phyloP scores from a whole-genome alignment of 2,888 invertebrate genomes.

The Drosophila demipolita region DNA sequence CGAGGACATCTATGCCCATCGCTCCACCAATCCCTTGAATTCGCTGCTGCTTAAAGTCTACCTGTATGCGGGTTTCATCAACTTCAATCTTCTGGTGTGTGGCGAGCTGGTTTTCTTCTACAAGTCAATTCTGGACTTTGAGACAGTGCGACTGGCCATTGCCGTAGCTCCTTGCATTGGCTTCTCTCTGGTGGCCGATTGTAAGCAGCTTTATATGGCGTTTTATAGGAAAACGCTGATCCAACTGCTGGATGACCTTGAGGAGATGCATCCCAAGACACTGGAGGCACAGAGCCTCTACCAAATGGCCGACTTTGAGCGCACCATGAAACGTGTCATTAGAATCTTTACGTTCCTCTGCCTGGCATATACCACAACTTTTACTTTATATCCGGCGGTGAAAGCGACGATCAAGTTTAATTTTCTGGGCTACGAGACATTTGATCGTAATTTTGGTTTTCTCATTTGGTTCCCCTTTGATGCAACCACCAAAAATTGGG shows the following conservation, averaged over 20 bases:
- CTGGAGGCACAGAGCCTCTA: slow-evolving; percentile 54
- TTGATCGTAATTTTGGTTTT: slow-evolving; percentile 75
- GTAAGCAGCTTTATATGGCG: slow-evolving; percentile 75
- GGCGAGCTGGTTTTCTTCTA: slow-evolving; percentile 75
- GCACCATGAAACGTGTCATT: slow-evolving; percentile 70
- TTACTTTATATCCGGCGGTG: slow-evolving; percentile 72
- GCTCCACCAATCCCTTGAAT: slow-evolving; percentile 44
- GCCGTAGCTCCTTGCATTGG: slow-evolving; percentile 82
- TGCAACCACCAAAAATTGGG: slow-evolving; percentile 48
- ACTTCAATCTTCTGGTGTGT: slow-evolving; percentile 71
- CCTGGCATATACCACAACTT: slow-evolving; percentile 72
- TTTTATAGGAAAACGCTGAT: slow-evolving; percentile 56
- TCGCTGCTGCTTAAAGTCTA: slow-evolving; percentile 56
- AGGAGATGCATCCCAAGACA: slow-evolving; percentile 76
- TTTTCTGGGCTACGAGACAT: slow-evolving; percentile 66
- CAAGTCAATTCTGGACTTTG: slow-evolving; percentile 65
- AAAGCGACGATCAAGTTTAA: slow-evolving; percentile 69
- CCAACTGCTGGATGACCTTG: slow-evolving; percentile 72
- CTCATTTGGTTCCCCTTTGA: slow-evolving; percentile 81
- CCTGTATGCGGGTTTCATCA: slow-evolving; percentile 67
- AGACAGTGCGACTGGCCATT: slow-evolving; percentile 72
- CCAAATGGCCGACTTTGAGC: slow-evolving; percentile 52
- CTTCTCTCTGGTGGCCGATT: slow-evolving; percentile 74
- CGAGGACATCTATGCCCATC: slow-evolving; percentile 74
- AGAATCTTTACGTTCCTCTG: slow-evolving; percentile 74